Evolutionary conservation across 2,113 vertebrate species (phyloP).

Genomic region (Alces alces): DNA sequence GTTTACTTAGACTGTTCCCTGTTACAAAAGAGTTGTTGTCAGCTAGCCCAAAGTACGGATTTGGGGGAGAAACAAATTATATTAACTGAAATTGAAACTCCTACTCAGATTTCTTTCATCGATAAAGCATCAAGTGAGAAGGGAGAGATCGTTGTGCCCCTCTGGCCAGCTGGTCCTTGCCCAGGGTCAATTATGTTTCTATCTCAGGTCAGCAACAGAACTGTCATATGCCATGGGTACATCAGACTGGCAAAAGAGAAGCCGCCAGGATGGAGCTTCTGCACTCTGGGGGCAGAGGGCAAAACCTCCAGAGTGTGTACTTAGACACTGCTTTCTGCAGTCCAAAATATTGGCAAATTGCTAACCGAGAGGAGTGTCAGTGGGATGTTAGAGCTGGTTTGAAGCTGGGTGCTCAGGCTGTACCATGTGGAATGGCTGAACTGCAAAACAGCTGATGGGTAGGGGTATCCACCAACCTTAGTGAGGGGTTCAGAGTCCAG

Average conservation of each 20-base stretch:
- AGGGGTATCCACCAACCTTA: background rate
- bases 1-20: background rate
- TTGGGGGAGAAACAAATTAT: background rate
- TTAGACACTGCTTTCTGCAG: background rate
- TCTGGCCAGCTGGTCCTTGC: constrained; percentile 94
- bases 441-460: background rate
- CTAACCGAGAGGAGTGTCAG: background rate
- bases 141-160: constrained; percentile 92
- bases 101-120: constrained; percentile 91
- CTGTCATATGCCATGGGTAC: constrained; percentile 95
- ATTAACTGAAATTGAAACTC: constrained; percentile 93
- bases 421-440: background rate
- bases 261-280: constrained; percentile 90
- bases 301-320: background rate
- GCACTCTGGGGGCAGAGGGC: constrained; percentile 88
- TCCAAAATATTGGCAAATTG: background rate
- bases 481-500: constrained; percentile 64
- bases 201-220: constrained; percentile 91
- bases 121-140: constrained; percentile 93
- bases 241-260: constrained; percentile 91
- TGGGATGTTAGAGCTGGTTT: background rate
- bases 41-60: background rate
- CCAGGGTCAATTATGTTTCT: constrained; percentile 99
- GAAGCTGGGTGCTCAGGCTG: background rate
- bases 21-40: background rate